These are phyloP conservation scores for Venusia cambrica DNA, from an alignment of 2,888 invertebrate genomes.

Conservation along the genomic window DNA sequence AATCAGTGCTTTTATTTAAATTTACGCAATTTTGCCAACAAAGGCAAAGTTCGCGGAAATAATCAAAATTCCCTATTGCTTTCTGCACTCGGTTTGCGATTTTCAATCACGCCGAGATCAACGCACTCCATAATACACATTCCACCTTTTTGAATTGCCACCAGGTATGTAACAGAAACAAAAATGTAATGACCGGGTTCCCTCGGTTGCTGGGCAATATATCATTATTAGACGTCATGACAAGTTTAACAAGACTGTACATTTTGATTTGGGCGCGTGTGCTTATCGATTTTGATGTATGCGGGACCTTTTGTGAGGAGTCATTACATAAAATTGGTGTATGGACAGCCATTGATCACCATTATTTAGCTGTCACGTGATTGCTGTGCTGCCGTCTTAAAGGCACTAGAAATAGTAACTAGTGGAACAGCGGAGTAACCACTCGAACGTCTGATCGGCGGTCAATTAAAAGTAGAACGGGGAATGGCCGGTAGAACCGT, in stretches of 20 bases:
- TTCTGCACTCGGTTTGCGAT: slow-evolving; percentile 28
- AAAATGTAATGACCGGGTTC: slow-evolving; percentile 46
- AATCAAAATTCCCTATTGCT: slow-evolving; percentile 27
- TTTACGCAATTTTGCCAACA: slow-evolving; percentile 14
- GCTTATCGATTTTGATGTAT: slow-evolving; percentile 56
- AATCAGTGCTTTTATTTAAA: slow-evolving; percentile 17
- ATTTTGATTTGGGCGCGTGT: slow-evolving; percentile 40
- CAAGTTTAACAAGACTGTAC: slow-evolving; percentile 49
- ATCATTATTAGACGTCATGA: slow-evolving; percentile 46
- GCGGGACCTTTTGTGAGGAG: slow-evolving; percentile 53
- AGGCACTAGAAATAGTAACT: slow-evolving; percentile 22
- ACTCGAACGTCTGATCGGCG: slow-evolving; percentile 44
- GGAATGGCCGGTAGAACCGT: slow-evolving; percentile 35
- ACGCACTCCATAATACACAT: slow-evolving; percentile 51
- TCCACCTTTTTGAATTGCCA: slow-evolving; percentile 50
- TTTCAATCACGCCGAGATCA: slow-evolving; percentile 45
- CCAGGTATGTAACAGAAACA: slow-evolving; percentile 50
- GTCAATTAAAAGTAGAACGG: slow-evolving; percentile 56
- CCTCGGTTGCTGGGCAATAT: slow-evolving; percentile 47
- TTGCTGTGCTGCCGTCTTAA: slow-evolving; percentile 36
- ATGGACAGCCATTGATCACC: slow-evolving; percentile 54
- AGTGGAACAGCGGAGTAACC: slow-evolving; percentile 23
- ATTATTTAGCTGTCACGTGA: slow-evolving; percentile 57
- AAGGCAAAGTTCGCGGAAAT: slow-evolving; percentile 20
- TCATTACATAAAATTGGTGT: slow-evolving; percentile 59